These are phyloP conservation scores for Scomber colias DNA, from an alignment of 2,113 vertebrate species.

Conservation along the genomic window DNA sequence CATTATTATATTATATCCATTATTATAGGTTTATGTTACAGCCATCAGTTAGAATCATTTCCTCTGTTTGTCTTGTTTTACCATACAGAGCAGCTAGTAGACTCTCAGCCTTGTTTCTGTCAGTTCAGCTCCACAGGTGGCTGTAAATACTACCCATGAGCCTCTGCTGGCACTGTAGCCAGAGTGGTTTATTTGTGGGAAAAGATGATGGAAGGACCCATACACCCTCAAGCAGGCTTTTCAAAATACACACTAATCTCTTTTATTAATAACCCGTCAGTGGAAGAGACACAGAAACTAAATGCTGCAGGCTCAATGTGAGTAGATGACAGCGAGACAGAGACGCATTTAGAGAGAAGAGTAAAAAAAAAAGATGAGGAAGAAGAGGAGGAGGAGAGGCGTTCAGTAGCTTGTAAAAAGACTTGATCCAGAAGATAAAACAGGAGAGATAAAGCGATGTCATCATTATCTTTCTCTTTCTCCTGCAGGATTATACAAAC, in stretches of 20 bases:
- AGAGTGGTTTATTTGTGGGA: background rate
- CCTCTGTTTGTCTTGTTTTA: too few relatives aligned
- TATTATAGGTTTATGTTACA: too few relatives aligned
- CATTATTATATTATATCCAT: too few relatives aligned
- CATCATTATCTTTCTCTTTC: background rate
- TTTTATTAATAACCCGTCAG: constrained; percentile 5
- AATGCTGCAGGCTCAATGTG: constrained; percentile 22
- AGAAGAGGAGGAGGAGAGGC: background rate
- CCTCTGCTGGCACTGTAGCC: too few relatives aligned
- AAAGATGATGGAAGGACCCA: background rate
- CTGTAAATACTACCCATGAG: too few relatives aligned
- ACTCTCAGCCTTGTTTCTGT: too few relatives aligned
- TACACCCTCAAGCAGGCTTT: background rate
- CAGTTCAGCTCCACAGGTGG: too few relatives aligned
- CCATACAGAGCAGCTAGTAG: too few relatives aligned
- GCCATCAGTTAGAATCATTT: too few relatives aligned
- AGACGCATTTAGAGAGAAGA: background rate
- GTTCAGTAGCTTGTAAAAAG: constrained; percentile 25
- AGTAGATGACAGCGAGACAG: constrained; percentile 2
- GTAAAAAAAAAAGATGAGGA: background rate
- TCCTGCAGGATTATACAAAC: background rate
- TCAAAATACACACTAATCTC: background rate
- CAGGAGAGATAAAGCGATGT: background rate
- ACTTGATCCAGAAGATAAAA: constrained; percentile 27
- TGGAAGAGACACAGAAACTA: constrained; percentile 12